Base-by-base conservation (phyloP, 2,888 invertebrate genomes). In the Mesorhabditis belari region DNA sequence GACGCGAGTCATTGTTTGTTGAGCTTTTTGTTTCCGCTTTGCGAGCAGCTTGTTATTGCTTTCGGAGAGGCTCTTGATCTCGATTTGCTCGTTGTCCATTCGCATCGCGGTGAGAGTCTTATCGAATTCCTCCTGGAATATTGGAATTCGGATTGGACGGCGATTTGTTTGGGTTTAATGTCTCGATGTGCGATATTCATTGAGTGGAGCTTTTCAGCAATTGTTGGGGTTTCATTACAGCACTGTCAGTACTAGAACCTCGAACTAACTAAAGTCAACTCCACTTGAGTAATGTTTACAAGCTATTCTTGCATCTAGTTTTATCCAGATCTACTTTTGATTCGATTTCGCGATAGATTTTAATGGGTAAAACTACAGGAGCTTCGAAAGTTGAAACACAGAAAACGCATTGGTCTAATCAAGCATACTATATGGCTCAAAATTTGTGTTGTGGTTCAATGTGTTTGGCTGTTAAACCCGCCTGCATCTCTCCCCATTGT, bases 51-150 rank as follows among this genome's bases (percentile, higher is more conserved):
- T 88, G 82, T 98, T 96, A 82, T 92, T 94, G 62, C 93, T 90
- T 77, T 90, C 88, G 73, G 91, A 91, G 75, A 96, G 84, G 5
- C 90, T 88, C 83, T 98, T 96, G 66, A 98, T 90, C 83, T 90
- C 90, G 63, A 91, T 88, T 58, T 90, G 85, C 83, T 96, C 95
- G 82, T 93, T 93, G 83, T 95, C 95, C 6, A 98, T 95, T 58
- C 96, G 86, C 96, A 98, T 96, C 57, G 94, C 93, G 52, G 95
- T 94, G 69, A 98, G 84, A 0, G 95, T 94, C 69, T 93, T 87
- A 2, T 92, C 95, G 95, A 98, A 95, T 85, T 96, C 96, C 83
- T 96, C 96, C 84, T 85, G 79, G 3, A 79, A 66, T 5, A 12
- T 27, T 28, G 17, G 19, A 44, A 27, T 21, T 57, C 23, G n/a